Evolutionary conservation across 2,797 vertebrate species (phyloP).

Genomic region (Enteromius viviparus): DNA sequence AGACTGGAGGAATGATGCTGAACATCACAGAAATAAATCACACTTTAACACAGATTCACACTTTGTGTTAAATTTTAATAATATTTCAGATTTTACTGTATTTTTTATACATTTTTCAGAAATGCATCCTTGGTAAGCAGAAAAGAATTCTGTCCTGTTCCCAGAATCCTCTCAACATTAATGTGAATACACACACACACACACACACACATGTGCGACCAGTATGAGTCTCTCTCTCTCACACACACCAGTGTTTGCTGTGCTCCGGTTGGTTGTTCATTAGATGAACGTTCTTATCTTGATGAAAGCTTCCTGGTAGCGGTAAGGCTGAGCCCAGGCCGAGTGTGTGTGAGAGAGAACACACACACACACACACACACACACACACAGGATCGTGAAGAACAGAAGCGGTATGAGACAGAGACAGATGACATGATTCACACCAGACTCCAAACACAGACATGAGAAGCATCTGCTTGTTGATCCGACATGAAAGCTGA

Average conservation of each 20-base stretch:
- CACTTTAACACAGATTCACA: neutral
- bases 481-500: slow-evolving; percentile 12
- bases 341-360: too few relatives aligned
- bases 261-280: neutral
- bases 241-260: neutral
- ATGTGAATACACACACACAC: neutral
- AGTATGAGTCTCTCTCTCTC: neutral
- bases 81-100: neutral
- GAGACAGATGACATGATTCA: slow-evolving; percentile 22
- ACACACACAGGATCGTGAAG: neutral
- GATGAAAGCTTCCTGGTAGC: neutral
- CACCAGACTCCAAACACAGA: slow-evolving; percentile 16
- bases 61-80: neutral
- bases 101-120: neutral
- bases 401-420: neutral
- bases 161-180: neutral
- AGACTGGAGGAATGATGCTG: too few relatives aligned
- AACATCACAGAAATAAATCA: too few relatives aligned
- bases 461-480: slow-evolving; percentile 26
- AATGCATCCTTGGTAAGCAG: neutral
- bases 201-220: neutral
- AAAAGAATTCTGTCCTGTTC: neutral
- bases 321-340: neutral
- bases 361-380: slow-evolving; percentile 18
- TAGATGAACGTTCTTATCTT: neutral